Percentiles rank a stretch among this genome's conserved stretches.
phyloP scores from a whole-genome alignment of 2,888 invertebrate genomes.

The Hemithea aestivaria region DNA sequence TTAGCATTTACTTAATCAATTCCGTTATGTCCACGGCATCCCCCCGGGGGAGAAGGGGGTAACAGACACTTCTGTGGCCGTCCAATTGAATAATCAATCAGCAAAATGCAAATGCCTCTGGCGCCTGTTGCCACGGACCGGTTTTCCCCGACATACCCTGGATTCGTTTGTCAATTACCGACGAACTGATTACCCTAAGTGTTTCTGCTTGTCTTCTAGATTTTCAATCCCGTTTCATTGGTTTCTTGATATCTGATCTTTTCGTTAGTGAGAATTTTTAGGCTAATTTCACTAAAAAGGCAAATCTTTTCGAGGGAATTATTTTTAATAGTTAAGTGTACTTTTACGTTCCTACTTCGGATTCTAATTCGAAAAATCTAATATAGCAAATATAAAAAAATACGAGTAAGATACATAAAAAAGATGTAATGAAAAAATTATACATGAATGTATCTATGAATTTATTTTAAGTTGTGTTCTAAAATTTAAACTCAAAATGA shows the following conservation, averaged over 20 bases:
- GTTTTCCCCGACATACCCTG: slow-evolving; percentile 30
- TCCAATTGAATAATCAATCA: slow-evolving; percentile 75
- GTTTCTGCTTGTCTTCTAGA: slow-evolving; percentile 1
- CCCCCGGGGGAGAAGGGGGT: slow-evolving; percentile 19
- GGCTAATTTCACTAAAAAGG: background rate
- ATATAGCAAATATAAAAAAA: too few species aligned
- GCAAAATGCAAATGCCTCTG: slow-evolving; percentile 65
- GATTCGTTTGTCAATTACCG: slow-evolving; percentile 19
- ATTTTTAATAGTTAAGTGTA: too few species aligned
- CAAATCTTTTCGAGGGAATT: too few species aligned
- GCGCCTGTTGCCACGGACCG: slow-evolving; percentile 55
- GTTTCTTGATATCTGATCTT: too few species aligned
- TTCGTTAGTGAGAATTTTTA: background rate
- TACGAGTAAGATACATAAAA: too few species aligned
- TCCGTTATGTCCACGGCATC: slow-evolving; percentile 44
- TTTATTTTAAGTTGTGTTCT: too few species aligned
- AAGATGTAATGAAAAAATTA: too few species aligned
- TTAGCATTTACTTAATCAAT: slow-evolving; percentile 69
- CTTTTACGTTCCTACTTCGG: too few species aligned
- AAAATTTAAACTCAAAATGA: too few species aligned
- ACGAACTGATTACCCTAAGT: slow-evolving; percentile 14
- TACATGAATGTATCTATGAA: too few species aligned
- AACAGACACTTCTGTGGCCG: slow-evolving; percentile 40
- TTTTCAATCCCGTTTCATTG: too few species aligned
- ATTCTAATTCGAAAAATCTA: too few species aligned